Base-by-base conservation (phyloP, 2,888 invertebrate genomes). In the Synanthedon myopaeformis region DNA sequence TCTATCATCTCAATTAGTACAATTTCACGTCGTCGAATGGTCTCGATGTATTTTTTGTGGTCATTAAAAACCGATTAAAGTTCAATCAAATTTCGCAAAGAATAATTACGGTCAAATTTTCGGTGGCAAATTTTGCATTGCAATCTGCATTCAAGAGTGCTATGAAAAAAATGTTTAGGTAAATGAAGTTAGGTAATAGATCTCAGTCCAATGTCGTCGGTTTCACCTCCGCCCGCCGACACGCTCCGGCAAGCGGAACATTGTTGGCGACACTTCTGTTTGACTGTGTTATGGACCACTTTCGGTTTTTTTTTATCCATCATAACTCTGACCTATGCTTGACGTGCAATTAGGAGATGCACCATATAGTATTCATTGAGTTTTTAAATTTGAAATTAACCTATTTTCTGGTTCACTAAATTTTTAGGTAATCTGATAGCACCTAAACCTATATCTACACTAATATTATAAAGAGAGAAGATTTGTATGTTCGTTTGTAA, bases 181-280 rank as follows among this genome's bases (percentile, higher is more conserved):
- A 72, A 76, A 74, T 69, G 60, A 62, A 62, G 69, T 84, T 80
- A 78, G 73, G 82, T 82, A 85, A 83, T 69, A 70, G 61, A 63
- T 61, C 59, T 62, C 66, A 69, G 72, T 61, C 78, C 83, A 84
- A 85, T 84, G 82, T 70, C 77, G 64, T 54, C 65, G 74, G 80
- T 76, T 53, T 50, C 66, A 68, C 66, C 66, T 72, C 72, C 72
- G 72, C 59, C 62, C 63, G 61, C 63, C 62, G 79, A 57, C 69
- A 78, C 76, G 83, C 76, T 80, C 71, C 65, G 64, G 68, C 66
- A 76, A 78, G 76, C 83, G 78, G 72, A 81, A 83, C 75, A 82
- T 82, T 76, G 79, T 70, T 77, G 74, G 72, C 75, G 76, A 80
- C 79, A 76, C 76, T 66, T 72, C 65, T 70, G 61, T 68, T 69